Base-by-base conservation (phyloP, 2,888 invertebrate species). In the Pollenia angustigena region DNA sequence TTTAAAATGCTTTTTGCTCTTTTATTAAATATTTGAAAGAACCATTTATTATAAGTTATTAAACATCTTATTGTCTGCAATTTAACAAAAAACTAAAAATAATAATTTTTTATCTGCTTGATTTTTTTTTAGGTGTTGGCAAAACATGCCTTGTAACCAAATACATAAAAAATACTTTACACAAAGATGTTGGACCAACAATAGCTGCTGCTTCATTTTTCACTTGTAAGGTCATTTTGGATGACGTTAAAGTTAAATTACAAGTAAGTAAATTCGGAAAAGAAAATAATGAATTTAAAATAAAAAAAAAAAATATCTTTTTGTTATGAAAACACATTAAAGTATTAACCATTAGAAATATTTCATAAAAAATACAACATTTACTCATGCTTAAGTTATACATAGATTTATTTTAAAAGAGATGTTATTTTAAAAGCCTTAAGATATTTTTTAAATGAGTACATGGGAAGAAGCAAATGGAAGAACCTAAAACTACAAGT, bases 181-280 rank as follows among this genome's bases (percentile, higher is more conserved):
- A 95, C 56, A 95, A 95, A 74, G 96, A 96, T 89, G 95, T 96
- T 79, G 96, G 96, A 42, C 97, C 97, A 0, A 98, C 98, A 4
- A 97, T 98, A 90, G 98, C 97, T 0, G 98, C 97, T 0, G 98
- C 98, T 0, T 97, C 97, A 0, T 98, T 98, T 94, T 97, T 97
- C 93, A 97, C 96, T 0, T 97, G 97, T 93, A 97, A 96, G 92
- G 95, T 98, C 90, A 96, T 95, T 90, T 93, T 97, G 74, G 95
- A 95, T 10, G 95, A 96, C 88, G 94, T 95, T 40, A 95, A 95
- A 91, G 95, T 97, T 10, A 97, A 96, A 93, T 92, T 97, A 88
- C 97, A 97, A 95, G 97, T 97, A 89, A 91, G 92, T 93, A 91
- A 88, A 88, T 75, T 56, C 1, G 40, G 40, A 72, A 54, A 44